These are phyloP conservation scores for Acromyrmex charruanus DNA, from an alignment of 1,140 invertebrate species.

Conservation along the genomic window DNA sequence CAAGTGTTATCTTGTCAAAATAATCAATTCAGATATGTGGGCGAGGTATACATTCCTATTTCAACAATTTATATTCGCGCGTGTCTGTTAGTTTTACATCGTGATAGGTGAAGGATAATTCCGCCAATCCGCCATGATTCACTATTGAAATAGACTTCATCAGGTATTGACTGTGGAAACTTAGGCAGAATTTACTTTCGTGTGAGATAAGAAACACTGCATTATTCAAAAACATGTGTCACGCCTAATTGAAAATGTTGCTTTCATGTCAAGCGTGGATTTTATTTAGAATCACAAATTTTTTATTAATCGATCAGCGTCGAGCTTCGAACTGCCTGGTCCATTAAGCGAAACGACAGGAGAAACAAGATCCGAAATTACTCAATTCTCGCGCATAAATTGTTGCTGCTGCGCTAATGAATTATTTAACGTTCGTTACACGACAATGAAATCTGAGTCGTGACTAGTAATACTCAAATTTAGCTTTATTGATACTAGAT, in stretches of 20 bases:
- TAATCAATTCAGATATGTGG: constrained; percentile 33
- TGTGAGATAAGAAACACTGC: constrained; percentile 23
- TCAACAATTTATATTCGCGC: constrained; percentile 28
- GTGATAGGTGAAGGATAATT: constrained; percentile 2
- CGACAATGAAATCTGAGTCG: constrained; percentile 21
- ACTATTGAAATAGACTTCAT: constrained; percentile 27
- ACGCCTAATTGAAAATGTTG: constrained; percentile 39
- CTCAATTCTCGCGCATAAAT: constrained; percentile 35
- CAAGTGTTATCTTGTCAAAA: constrained; percentile 37
- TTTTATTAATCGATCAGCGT: constrained; percentile 8
- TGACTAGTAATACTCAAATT: constrained; percentile 34
- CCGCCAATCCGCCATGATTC: constrained; percentile 6
- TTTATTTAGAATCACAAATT: constrained; percentile 53
- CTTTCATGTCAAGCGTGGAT: constrained; percentile 7
- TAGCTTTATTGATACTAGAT: constrained; percentile 43
- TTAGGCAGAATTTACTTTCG: constrained; percentile 3
- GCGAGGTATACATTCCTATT: constrained; percentile 34
- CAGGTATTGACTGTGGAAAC: neutral
- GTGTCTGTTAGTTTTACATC: constrained; percentile 15
- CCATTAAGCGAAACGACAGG: constrained; percentile 18
- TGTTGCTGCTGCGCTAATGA: constrained; percentile 43
- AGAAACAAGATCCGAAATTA: neutral
- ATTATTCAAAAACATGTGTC: constrained; percentile 52
- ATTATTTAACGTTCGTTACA: constrained; percentile 50
- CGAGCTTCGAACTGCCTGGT: neutral